Evolutionary conservation across 2,113 vertebrate species (phyloP), one percentile per base, ranked within the genome.

Genomic region (Riparia riparia): DNA sequence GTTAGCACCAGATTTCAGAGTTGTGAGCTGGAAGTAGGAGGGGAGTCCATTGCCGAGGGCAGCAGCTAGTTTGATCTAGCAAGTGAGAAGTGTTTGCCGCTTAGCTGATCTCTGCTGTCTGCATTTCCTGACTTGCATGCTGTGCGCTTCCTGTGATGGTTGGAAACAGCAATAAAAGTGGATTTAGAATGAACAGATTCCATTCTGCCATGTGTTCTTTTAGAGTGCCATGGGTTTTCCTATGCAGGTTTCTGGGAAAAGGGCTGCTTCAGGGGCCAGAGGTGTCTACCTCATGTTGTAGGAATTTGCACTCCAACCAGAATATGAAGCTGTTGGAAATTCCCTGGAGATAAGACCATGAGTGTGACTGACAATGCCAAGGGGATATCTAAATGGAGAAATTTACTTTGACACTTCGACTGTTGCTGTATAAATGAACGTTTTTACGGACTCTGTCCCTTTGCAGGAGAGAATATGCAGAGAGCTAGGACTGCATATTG

Each of bases 61-160:
- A 82, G 77, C 85, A 95, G 91, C 95, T 96, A 95, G 22, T 78
- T 92, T 66, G 77, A 76, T 91, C 77, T 50, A 17, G 3, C 31
- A 80, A 82, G 39, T 82, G 92, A 45, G 89, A 92, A 32, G 16
- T 69, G 41, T 96, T 97, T 96, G 93, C 95, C 87, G 91, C 90
- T 97, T 96, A 92, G 80, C 71, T 96, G 94, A 92, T 90, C 89
- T 70, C 83, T 78, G 63, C 50, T 94, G 82, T n/a, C 50, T 95
- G 92, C 41, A 8, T 92, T 95, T 95, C 96, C 83, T 73, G 92
- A 74, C 73, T 92, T 5, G 10, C 44, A 56, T 58, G 49, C 53
- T 94, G 82, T 47, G 63, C 90, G 79, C 93, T 85, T 94, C 80
- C 89, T 63, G 12, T 94, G 82, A 87, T 97, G 68, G 89, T 25